These are phyloP conservation scores for Diabrotica virgifera DNA, from an alignment of 1,140 invertebrate species.

Conservation along the genomic window DNA sequence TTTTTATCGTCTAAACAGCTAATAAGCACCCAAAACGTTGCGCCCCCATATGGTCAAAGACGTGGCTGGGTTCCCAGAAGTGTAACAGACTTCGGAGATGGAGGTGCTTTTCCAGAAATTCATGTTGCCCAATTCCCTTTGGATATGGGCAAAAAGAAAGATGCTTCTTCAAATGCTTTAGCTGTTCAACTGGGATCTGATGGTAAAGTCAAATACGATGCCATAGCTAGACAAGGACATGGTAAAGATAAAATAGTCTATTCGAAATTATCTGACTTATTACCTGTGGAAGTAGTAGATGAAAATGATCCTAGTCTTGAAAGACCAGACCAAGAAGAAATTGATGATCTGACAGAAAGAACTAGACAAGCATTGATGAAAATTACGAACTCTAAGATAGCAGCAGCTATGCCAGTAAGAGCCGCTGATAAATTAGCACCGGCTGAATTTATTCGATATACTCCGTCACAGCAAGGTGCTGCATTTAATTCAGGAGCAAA, in stretches of 20 bases:
- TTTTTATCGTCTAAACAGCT: constrained; percentile 64
- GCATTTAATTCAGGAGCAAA: constrained; percentile 96
- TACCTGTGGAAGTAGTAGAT: constrained; percentile 88
- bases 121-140: constrained; percentile 96
- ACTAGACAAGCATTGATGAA: constrained; percentile 82
- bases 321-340: constrained; percentile 80
- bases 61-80: constrained; percentile 91
- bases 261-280: constrained; percentile 88
- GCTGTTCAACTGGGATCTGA: constrained; percentile 91
- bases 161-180: constrained; percentile 82
- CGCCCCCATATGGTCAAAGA: constrained; percentile 95
- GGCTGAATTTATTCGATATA: constrained; percentile 96
- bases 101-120: constrained; percentile 98
- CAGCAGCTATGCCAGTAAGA: constrained; percentile 89
- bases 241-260: constrained; percentile 97
- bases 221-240: constrained; percentile 92
- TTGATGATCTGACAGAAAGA: constrained; percentile 83
- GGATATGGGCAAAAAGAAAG: constrained; percentile 75
- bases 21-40: constrained; percentile 77
- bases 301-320: constrained; percentile 88
- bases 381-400: constrained; percentile 84
- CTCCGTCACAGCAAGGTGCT: constrained; percentile 93
- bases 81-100: constrained; percentile 87
- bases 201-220: constrained; percentile 96
- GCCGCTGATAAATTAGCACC: constrained; percentile 84